Base-by-base conservation (phyloP, 1,140 invertebrate species). In the Drosophila sp. region DNA sequence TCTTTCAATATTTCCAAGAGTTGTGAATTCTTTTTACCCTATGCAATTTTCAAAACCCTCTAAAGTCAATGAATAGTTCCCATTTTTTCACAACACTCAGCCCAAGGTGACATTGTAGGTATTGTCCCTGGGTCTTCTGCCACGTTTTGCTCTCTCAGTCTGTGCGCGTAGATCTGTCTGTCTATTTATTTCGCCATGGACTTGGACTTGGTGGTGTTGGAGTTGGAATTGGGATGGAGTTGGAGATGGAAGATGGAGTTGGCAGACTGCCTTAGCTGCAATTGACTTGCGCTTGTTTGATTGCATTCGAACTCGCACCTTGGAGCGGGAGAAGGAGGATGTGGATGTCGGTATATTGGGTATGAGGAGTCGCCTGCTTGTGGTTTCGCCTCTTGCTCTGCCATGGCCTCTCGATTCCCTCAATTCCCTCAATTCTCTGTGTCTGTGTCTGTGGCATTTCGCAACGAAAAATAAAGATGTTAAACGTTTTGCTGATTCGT, bases 401-500 rank as follows among this genome's bases (percentile, higher is more conserved):
- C 40, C 65, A 69, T 33, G 67, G 72, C 60, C 76, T 71, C 44
- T 63, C 38, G 50, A 62, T 60, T 54, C 63, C 69, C 60, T 68
- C 38, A 57, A 62, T 60, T 54, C 63, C 69, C 60, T 68, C 65
- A 68, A 50, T 50, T 50, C 44, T 68, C 55, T 70, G 50, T 76
- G 72, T 68, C 55, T 70, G 50, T 76, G 72, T 81, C 70, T 81
- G 60, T 89, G 76, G 72, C 84, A 80, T 70, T 87, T 89, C 84
- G 85, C 81, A 77, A 79, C 57, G 29, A 41, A 62, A 72, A 91
- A 91, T 91, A 89, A 91, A 91, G 89, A 91, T 91, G 89, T 91
- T 91, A 91, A 91, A 91, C 84, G 90, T 91, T 91, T 91, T 89
- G 89, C 84, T 89, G 89, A 89, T 89, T 91, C 89, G 84, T 91